Evolutionary conservation across 2,888 invertebrate species (phyloP).

Genomic region (Tridacna crocea): DNA sequence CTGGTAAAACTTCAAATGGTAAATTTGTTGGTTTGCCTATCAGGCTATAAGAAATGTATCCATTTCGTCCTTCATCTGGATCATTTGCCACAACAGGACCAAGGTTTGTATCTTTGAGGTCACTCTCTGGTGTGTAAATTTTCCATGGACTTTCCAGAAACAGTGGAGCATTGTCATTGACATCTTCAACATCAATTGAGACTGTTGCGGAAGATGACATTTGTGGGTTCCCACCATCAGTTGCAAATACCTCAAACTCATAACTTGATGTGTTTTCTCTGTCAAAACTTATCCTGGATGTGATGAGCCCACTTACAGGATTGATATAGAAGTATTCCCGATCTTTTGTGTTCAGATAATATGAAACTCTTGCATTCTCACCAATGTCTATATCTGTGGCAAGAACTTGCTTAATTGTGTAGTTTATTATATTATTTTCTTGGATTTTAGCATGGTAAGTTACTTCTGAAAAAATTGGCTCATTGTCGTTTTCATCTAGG

Average conservation of each 20-base stretch:
- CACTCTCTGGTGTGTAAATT: conserved; percentile 71
- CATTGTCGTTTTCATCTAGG: conserved; percentile 94
- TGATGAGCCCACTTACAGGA: conserved; percentile 71
- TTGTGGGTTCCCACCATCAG: conserved; percentile 71
- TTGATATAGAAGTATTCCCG: conserved; percentile 67
- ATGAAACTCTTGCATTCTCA: conserved; percentile 68
- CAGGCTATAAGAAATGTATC: conserved; percentile 63
- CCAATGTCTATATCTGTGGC: conserved; percentile 72
- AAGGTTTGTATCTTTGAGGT: conserved; percentile 61
- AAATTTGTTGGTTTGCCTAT: conserved; percentile 37
- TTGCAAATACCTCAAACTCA: conserved; percentile 69
- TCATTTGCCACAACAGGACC: conserved; percentile 73
- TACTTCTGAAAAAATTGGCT: conserved; percentile 89
- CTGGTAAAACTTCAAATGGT: conserved; percentile 71
- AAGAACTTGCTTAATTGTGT: conserved; percentile 66
- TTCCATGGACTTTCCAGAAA: conserved; percentile 67
- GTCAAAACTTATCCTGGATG: conserved; percentile 70
- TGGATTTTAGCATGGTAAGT: conserved; percentile 64
- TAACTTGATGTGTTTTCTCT: conserved; percentile 69
- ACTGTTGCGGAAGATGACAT: conserved; percentile 69
- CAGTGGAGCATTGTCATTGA: conserved; percentile 75
- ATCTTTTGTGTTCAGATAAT: conserved; percentile 57
- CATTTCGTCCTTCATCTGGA: conserved; percentile 68
- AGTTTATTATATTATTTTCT: conserved; percentile 70
- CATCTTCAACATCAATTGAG: conserved; percentile 70